Conservation (phyloP, 2,797 vertebrate genomes). For the Rhynchonycteris naso region DNA sequence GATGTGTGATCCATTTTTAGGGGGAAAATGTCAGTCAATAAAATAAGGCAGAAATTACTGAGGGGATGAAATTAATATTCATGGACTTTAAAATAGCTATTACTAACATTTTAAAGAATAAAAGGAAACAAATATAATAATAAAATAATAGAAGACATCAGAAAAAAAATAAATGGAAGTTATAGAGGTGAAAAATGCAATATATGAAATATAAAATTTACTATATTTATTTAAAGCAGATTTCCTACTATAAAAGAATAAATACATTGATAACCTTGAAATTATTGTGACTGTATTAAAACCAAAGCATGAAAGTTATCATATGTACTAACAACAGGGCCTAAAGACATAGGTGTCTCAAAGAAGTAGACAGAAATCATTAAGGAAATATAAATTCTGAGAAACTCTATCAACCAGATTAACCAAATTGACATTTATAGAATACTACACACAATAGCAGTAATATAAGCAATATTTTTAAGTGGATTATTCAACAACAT, state of each 20-base stretch:
- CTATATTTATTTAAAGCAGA: background rate
- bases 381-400: background rate
- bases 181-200: background rate
- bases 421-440: background rate
- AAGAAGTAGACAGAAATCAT: background rate
- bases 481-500: background rate
- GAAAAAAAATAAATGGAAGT: background rate
- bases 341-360: background rate
- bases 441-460: background rate
- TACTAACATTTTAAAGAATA: background rate
- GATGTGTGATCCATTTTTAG: background rate
- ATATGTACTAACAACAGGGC: background rate
- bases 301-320: background rate
- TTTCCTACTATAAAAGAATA: background rate
- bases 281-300: background rate
- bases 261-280: background rate
- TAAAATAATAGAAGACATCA: background rate
- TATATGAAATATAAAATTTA: slow-evolving; percentile 1
- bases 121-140: background rate
- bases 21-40: background rate
- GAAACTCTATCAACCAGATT: background rate
- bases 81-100: background rate
- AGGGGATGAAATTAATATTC: background rate
- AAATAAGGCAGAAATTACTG: background rate
- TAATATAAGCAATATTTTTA: background rate